Conservation (phyloP, 2,113 vertebrate species). For the Penelope pileata region DNA sequence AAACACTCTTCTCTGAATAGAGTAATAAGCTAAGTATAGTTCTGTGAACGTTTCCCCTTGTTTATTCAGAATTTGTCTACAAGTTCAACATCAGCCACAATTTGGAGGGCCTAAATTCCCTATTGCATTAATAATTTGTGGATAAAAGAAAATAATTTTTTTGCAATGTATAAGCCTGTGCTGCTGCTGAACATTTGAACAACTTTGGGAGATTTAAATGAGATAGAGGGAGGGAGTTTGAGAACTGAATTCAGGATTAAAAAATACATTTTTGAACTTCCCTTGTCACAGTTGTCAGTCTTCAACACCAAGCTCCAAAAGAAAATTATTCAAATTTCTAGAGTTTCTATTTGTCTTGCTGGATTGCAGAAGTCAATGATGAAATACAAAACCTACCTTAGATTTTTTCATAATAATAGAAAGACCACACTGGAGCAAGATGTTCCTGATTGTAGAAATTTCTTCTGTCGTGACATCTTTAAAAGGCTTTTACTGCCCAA, state of each 20-base stretch:
- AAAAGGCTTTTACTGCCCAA: background rate
- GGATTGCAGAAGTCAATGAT: background rate
- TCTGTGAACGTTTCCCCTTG: background rate
- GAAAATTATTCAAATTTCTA: background rate
- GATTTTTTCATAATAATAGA: background rate
- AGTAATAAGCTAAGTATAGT: background rate
- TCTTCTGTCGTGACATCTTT: fast-evolving
- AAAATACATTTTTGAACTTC: background rate
- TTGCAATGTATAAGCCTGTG: background rate
- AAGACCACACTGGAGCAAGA: fast-evolving
- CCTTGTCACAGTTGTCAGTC: background rate
- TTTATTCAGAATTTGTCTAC: background rate
- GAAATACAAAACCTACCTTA: background rate
- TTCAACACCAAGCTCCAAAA: background rate
- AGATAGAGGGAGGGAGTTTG: background rate
- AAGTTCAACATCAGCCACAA: background rate
- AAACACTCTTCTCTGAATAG: background rate
- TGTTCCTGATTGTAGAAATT: background rate
- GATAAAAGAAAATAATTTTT: too few species aligned
- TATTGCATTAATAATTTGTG: background rate
- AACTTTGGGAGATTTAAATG: background rate
- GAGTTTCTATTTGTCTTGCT: background rate
- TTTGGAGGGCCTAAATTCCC: background rate
- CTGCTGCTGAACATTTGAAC: background rate
- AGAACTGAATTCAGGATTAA: background rate